Percentiles rank a stretch among this genome's conserved stretches.
These are phyloP conservation scores for Himalopsyche phryganea DNA, from an alignment of 1,140 invertebrate genomes.

Conservation along the genomic window DNA sequence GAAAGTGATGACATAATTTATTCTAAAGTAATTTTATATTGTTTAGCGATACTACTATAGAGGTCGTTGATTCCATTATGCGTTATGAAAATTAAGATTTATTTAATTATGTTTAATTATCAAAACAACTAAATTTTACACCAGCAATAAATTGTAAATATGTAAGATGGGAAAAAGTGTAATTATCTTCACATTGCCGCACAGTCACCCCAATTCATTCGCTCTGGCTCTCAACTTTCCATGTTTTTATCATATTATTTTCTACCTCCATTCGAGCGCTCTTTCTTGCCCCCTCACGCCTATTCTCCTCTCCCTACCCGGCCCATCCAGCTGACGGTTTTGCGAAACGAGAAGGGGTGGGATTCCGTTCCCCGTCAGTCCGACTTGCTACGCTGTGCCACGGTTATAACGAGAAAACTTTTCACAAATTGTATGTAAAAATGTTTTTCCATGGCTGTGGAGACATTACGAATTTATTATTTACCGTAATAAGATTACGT, in stretches of 20 bases:
- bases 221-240: conserved; percentile 30
- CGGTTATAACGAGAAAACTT: not conserved
- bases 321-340: not conserved
- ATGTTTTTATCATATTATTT: conserved; percentile 36
- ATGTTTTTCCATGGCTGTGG: not conserved
- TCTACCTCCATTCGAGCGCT: conserved; percentile 31
- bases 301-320: not conserved
- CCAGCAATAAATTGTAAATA: too few species aligned
- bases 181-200: too few species aligned
- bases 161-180: too few species aligned
- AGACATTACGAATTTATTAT: too few species aligned
- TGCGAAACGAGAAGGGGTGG: not conserved
- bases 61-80: too few species aligned
- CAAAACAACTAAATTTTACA: too few species aligned
- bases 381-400: conserved; percentile 4
- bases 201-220: conserved; percentile 14
- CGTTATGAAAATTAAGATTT: too few species aligned
- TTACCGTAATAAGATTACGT: too few species aligned
- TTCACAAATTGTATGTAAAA: not conserved
- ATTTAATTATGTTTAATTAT: too few species aligned
- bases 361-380: conserved; percentile 24
- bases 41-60: too few species aligned
- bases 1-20: too few species aligned
- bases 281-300: conserved; percentile 22
- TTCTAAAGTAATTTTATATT: too few species aligned